Base-by-base conservation (phyloP, 2,888 invertebrate species). In the Chymomyza procnemis region DNA sequence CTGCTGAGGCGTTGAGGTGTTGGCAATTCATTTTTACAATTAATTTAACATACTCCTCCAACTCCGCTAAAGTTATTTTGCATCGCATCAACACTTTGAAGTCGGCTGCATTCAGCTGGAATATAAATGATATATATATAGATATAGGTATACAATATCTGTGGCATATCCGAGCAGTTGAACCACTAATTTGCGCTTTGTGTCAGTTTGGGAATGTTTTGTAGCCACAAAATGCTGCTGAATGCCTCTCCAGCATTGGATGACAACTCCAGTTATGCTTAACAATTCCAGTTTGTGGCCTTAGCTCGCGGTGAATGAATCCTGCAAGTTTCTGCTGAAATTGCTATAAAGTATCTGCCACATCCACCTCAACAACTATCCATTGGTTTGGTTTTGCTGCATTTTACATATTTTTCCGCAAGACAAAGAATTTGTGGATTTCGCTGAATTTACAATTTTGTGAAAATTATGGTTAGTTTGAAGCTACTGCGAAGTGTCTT, bases 1-100 rank as follows among this genome's bases (percentile, higher is more conserved):
- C 34, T 34, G 14, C 34, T 12, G 60, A 41, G 55, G 65, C 57
- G 18, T 34, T 47, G 63, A 82, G 78, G 83, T 75, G 80, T 85
- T 77, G 78, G 67, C 78, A 85, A 80, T 76, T 85, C 81, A 82
- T 85, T 84, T 82, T 82, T 85, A 85, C 81, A 82, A 85, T 76
- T 83, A 85, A 82, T 82, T 82, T 85, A 75, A 79, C 81, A 81
- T 41, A 41, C 12, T 41, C 34, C 34, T 41, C 3, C 12, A 41
- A n/a, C n/a, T n/a, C n/a, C n/a, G n/a, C n/a, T n/a, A n/a, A n/a
- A 41, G 34, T 41, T 41, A 41, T 12, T 41, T 41, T 41, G 34
- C 34, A 41, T 34, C 6, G 2, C 34, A 12, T 4, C 1, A 41
- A 41, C 54, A 22, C 54, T 19, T 21, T 54, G 54, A 18, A 54